Conservation (phyloP, 2,888 invertebrate species). For the Drosophila setosimentum region DNA sequence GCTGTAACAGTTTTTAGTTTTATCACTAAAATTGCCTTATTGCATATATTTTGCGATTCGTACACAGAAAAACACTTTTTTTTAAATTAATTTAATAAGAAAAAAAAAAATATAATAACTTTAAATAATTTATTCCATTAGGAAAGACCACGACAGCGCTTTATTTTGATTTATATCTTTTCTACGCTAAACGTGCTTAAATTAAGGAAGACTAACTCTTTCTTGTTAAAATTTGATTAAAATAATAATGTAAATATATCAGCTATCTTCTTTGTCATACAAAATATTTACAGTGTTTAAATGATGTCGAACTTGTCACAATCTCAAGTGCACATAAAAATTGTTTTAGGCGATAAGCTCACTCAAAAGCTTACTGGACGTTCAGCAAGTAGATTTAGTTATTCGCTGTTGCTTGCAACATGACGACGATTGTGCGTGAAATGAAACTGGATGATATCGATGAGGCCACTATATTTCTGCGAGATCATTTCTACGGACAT, state of each 20-base stretch:
- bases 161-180: not conserved
- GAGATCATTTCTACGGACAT: slow-evolving; percentile 52
- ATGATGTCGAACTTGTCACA: not conserved
- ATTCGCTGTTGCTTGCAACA: slow-evolving; percentile 8
- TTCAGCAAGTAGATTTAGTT: not conserved
- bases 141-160: not conserved
- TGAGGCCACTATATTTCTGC: slow-evolving; percentile 41
- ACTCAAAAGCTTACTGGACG: not conserved
- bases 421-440: slow-evolving; percentile 53
- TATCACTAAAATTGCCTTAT: not conserved
- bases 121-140: not conserved
- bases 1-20: not conserved
- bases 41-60: not conserved
- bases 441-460: slow-evolving; percentile 44
- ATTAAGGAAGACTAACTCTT: not conserved
- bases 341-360: not conserved
- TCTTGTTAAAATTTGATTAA: not conserved
- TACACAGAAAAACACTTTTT: not conserved
- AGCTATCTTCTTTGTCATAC: not conserved
- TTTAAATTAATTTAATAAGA: not conserved
- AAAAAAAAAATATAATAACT: not conserved
- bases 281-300: not conserved
- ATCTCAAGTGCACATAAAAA: not conserved
- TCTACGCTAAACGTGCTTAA: not conserved
- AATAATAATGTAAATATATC: not conserved